A percentile compares a stretch with the other conserved stretches of the same genome.
Evolutionary conservation across 1,140 invertebrate species (phyloP).

Genomic region (Sitodiplosis mosellana): DNA sequence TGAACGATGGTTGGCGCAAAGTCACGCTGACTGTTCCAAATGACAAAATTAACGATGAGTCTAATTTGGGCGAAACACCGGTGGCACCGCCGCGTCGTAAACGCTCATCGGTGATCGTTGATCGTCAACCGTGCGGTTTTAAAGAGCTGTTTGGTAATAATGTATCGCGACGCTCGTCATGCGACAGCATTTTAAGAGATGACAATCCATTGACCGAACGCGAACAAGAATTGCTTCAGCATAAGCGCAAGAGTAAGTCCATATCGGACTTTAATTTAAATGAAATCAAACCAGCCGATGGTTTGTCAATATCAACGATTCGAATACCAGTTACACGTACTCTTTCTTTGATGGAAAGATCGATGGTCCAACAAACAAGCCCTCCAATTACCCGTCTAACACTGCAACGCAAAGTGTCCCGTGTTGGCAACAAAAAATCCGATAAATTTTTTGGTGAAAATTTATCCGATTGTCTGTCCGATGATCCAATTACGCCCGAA

Average conservation of each 20-base stretch:
- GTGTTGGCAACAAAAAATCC: conserved; percentile 4
- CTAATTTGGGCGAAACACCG: neutral
- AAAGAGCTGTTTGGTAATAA: neutral
- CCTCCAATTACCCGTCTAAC: neutral
- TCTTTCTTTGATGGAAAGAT: neutral
- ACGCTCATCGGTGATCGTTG: neutral
- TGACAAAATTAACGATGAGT: neutral
- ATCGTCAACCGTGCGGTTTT: neutral
- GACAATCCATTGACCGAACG: neutral
- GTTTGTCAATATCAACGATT: neutral
- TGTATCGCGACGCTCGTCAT: neutral
- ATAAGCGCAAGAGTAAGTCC: too few relatives aligned
- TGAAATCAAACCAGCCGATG: too few relatives aligned
- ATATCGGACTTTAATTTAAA: too few relatives aligned
- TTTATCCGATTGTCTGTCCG: conserved; percentile 1
- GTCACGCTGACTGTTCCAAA: neutral
- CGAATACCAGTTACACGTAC: neutral
- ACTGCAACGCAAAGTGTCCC: neutral
- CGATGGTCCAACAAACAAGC: neutral
- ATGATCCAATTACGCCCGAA: neutral
- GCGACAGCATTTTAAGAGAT: neutral
- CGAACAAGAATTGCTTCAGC: too few relatives aligned
- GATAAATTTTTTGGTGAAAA: conserved; percentile 6
- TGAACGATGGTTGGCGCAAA: neutral
- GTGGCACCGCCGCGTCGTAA: neutral